Base-by-base conservation (phyloP, 2,797 vertebrate genomes). In the Stomatorhinus walkeri region DNA sequence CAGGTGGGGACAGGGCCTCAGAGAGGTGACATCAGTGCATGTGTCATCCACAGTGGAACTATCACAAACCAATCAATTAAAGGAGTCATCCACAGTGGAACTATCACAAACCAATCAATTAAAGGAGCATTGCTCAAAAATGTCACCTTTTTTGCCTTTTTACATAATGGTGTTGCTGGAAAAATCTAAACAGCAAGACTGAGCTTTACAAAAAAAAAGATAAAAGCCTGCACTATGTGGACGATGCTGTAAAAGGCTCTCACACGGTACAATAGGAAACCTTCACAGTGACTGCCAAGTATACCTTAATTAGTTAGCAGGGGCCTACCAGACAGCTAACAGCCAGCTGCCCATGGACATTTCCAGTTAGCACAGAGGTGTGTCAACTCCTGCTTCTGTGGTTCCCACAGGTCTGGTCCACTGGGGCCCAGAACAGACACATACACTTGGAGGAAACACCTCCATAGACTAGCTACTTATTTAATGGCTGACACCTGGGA, bases 321-420 rank as follows among this genome's bases (percentile, higher is more conserved):
- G 85, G 56, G 87, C 90, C 90, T 90, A 91, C 85, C 8, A 16
- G 87, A 85, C 88, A 36, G 86, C 92, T 93, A 93, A 92, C 93
- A 91, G 88, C 83, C 92, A 91, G 87, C 92, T 94, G 93, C 92
- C 92, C 91, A 92, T 87, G 92, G 93, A 93, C 90, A 90, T 89
- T 93, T 91, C 90, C 92, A 94, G 93, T 95, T 95, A 94, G 92
- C 94, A 93, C 92, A 90, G 90, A 93, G 93, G 93, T 93, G 94
- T 93, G 90, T 91, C 81, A 83, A 85, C 89, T 24, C 88, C 89
- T 48, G 88, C 90, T 89, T 90, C 90, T 79, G 87, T 92, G 87
- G 91, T 92, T 94, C 92, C 93, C 94, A 93, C 89, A 90, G 87
- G 19, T 12, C 12, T 89, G 61, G 51, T 88, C 76, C 54, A n/a